phyloP scores from a whole-genome alignment of 1,140 invertebrate species.

The Nylanderia fulva region DNA sequence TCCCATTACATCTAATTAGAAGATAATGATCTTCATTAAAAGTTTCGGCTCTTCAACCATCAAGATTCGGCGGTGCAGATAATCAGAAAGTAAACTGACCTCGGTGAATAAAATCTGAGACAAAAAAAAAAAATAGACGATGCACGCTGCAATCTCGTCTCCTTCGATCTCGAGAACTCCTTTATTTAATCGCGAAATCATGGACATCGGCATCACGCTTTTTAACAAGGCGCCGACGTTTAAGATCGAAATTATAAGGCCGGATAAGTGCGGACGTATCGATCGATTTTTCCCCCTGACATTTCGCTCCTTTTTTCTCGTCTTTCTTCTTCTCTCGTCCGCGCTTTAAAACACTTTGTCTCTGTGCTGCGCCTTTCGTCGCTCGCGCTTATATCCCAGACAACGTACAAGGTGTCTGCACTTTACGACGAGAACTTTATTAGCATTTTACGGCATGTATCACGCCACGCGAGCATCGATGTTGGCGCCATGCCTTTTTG shows the following conservation, averaged over 20 bases:
- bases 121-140: background rate
- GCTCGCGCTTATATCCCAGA: slow-evolving; percentile 44
- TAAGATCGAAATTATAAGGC: slow-evolving; percentile 62
- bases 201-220: background rate
- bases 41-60: slow-evolving; percentile 32
- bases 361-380: background rate
- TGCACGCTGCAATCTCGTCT: slow-evolving; percentile 10
- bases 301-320: background rate
- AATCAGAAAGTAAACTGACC: slow-evolving; percentile 17
- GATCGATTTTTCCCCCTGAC: slow-evolving; percentile 60
- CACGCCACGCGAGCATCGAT: slow-evolving; percentile 49
- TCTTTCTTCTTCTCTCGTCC: background rate
- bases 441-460: slow-evolving; percentile 77
- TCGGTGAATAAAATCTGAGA: background rate
- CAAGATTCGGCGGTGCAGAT: slow-evolving; percentile 17
- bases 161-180: slow-evolving; percentile 7
- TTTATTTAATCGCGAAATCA: slow-evolving; percentile 43
- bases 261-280: background rate
- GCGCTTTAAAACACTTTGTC: slow-evolving; percentile 7
- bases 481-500: slow-evolving; percentile 20
- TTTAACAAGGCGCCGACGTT: slow-evolving; percentile 58
- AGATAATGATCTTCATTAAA: slow-evolving; percentile 59
- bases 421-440: slow-evolving; percentile 76
- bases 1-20: slow-evolving; percentile 34
- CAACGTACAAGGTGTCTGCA: slow-evolving; percentile 57